A percentile compares a stretch with the other conserved stretches of the same genome.
These are phyloP conservation scores for Ursus arctos DNA, from an alignment of 2,113 vertebrate genomes.

Conservation along the genomic window DNA sequence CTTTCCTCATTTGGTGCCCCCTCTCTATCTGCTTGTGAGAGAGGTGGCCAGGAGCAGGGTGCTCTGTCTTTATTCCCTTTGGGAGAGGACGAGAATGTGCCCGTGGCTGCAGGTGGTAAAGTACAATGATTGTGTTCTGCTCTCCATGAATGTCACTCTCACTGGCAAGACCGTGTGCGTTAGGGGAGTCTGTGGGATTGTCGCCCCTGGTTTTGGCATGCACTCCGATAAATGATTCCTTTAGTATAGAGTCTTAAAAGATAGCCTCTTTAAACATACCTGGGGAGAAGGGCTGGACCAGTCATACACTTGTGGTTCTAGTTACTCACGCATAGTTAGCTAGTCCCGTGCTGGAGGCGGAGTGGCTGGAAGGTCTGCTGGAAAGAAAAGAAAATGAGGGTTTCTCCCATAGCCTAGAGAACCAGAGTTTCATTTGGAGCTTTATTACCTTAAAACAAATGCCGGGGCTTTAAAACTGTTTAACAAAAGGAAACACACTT, in stretches of 20 bases:
- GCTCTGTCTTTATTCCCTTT: background rate
- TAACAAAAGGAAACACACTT: conserved; percentile 28
- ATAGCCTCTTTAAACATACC: conserved; percentile 33
- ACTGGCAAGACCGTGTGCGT: background rate
- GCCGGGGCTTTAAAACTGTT: background rate
- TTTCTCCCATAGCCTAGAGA: background rate
- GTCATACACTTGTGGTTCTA: background rate
- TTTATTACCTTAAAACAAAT: background rate
- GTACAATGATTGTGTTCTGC: background rate
- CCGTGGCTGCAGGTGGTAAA: background rate
- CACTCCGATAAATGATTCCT: background rate
- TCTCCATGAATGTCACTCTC: background rate
- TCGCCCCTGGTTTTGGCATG: background rate
- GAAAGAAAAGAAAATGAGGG: conserved; percentile 25
- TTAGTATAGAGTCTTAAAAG: background rate
- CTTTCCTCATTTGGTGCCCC: background rate
- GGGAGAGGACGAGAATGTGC: background rate
- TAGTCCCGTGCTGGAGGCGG: background rate
- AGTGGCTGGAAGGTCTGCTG: background rate
- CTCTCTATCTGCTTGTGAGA: background rate
- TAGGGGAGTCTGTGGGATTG: background rate
- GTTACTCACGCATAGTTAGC: background rate
- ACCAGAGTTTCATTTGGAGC: background rate
- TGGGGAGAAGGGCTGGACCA: background rate
- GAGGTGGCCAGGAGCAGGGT: background rate